Percentiles rank a stretch among this genome's conserved stretches.
phyloP scores from a whole-genome alignment of 2,888 invertebrate genomes.

The Notodonta dromedarius region DNA sequence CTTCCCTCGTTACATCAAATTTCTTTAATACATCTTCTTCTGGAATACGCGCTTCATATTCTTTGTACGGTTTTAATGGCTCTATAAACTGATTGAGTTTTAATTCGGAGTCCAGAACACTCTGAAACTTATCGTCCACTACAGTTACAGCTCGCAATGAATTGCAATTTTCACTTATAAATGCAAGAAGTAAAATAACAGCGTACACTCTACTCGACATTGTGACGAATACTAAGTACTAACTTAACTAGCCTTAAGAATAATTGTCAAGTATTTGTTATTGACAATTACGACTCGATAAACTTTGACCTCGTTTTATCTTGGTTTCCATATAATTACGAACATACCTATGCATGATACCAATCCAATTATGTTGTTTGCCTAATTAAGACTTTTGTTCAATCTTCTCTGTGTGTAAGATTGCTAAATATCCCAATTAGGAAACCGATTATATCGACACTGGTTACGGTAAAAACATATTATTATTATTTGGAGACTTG shows the following conservation, averaged over 20 bases:
- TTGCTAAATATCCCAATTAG: no score
- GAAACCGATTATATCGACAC: no score
- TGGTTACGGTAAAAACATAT: no score
- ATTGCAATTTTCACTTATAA: slow-evolving; percentile 35
- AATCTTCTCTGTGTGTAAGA: no score
- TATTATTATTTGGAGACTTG: no score
- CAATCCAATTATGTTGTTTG: no score
- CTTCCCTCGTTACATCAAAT: slow-evolving; percentile 5
- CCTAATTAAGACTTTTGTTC: neutral
- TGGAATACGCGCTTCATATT: slow-evolving; percentile 19
- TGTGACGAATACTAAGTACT: slow-evolving; percentile 39
- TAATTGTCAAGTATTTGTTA: slow-evolving; percentile 12
- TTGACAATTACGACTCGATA: slow-evolving; percentile 38
- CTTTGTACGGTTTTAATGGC: slow-evolving; percentile 11
- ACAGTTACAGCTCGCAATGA: slow-evolving; percentile 27
- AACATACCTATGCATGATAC: neutral
- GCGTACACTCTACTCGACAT: slow-evolving; percentile 44
- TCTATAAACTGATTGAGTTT: slow-evolving; percentile 11
- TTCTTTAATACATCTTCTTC: slow-evolving; percentile 10
- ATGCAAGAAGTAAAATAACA: slow-evolving; percentile 26
- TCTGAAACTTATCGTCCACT: slow-evolving; percentile 10
- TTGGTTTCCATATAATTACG: slow-evolving; percentile 6
- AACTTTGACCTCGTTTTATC: slow-evolving; percentile 56
- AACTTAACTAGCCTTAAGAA: slow-evolving; percentile 10
- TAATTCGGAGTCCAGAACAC: slow-evolving; percentile 10